Evolutionary conservation across 2,797 vertebrate species (phyloP), one percentile per base, ranked within the genome.

Genomic region (Holocentrus rufus): DNA sequence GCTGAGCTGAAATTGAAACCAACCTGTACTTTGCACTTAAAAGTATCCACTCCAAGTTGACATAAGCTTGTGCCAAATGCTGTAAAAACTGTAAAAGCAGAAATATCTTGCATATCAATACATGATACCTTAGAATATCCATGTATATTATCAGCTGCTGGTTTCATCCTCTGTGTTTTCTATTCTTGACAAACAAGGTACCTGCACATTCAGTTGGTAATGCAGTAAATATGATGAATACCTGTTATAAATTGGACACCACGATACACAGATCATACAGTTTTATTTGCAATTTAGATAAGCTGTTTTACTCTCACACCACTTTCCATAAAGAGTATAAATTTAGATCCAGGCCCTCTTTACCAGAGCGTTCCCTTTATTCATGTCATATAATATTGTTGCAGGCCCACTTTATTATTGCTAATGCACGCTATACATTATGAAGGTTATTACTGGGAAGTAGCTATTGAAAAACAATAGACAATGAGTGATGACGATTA

Each of bases 1-100:
- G 0, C 52, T 71, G 25, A 30, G 61, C 47, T 9, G 53, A 81
- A 87, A 81, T 36, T 27, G 53, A 76, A 59, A 70, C 42, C 47
- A 74, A 46, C 7, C 31, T 34, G 76, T 34, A 55, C 52, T 44
- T 73, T 65, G 46, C 34, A 69, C 74, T 77, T 61, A 47, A 61
- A 39, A 77, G 77, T 52, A 46, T 77, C n/a, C 30, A 17, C 54
- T 44, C 0, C 3, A 18, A 23, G 20, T 4, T 53, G 11, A 53
- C 5, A 14, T 53, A 25, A 53, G 20, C 52, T 25, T 53, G 52
- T 25, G 14, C 9, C 6, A 8, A 53, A 53, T 53, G 20, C 50
- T 25, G 22, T 1, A 8, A 53, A 23, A 7, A 22, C 1, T 14
- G 20, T 53, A 5, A 2, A 53, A 53, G 7, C 9, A 53, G 10